A percentile compares a stretch with the other conserved stretches of the same genome.
Conservation (phyloP, 1,140 invertebrate genomes). For the Xylocopa sonorina region DNA sequence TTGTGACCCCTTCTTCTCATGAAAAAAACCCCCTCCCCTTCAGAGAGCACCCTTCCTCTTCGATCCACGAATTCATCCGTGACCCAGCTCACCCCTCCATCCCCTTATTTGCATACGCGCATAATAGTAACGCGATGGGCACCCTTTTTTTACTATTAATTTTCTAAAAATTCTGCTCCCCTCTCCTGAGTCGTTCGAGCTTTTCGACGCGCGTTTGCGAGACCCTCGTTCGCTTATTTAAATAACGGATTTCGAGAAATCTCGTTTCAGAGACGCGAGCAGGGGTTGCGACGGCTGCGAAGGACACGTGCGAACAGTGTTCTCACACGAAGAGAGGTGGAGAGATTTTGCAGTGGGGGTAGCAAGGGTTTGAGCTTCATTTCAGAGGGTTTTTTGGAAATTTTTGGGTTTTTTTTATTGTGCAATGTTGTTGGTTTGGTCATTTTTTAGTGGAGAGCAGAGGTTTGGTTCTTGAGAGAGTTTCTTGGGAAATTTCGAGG, state of each 20-base stretch:
- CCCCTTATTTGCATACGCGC: slow-evolving; percentile 80
- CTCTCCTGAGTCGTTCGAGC: no score
- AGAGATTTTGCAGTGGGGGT: no score
- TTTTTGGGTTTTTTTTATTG: no score
- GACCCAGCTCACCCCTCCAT: slow-evolving; percentile 57
- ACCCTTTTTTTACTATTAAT: slow-evolving; percentile 83
- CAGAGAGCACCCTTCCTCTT: slow-evolving; percentile 33
- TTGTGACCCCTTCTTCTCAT: background rate
- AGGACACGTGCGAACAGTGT: slow-evolving; percentile 39
- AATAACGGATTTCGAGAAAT: slow-evolving; percentile 83
- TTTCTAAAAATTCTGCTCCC: slow-evolving; percentile 81
- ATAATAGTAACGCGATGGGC: slow-evolving; percentile 77
- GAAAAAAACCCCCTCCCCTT: background rate
- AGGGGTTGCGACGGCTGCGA: slow-evolving; percentile 18
- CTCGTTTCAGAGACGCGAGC: slow-evolving; percentile 75
- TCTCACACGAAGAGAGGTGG: no score
- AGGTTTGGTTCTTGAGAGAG: no score
- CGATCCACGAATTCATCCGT: slow-evolving; percentile 56
- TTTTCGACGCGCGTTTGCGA: no score
- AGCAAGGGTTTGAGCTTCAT: no score
- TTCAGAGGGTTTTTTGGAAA: no score
- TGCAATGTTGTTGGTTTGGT: no score
- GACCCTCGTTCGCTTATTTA: slow-evolving; percentile 74
- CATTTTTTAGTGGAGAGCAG: no score
- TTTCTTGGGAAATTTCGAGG: no score